Evolutionary conservation across 2,113 vertebrate species (phyloP).

Genomic region (Sinocyclocheilus maitianheensis): DNA sequence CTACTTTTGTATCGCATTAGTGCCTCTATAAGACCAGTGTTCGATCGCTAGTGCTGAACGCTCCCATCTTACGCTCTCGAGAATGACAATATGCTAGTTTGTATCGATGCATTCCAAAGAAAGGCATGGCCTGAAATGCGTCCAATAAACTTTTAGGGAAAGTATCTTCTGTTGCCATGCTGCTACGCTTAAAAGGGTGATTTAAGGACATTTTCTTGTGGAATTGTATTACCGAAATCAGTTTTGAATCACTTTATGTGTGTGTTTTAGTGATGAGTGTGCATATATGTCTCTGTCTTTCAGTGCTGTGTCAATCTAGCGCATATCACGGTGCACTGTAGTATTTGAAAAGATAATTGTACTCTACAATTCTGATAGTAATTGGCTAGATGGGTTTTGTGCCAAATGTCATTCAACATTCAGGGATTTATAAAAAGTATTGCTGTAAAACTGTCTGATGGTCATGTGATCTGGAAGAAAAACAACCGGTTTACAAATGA

Average conservation of each 20-base stretch:
- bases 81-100: not conserved
- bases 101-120: conserved; percentile 23
- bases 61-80: not conserved
- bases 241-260: conserved; percentile 24
- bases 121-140: conserved; percentile 28
- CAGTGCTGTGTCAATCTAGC: conserved; percentile 15
- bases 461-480: not conserved
- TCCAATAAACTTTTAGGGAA: conserved; percentile 11
- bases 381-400: conserved; percentile 59
- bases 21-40: conserved; percentile 45
- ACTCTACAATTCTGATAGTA: conserved; percentile 27
- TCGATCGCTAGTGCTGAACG: conserved; percentile 6
- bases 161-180: conserved; percentile 17
- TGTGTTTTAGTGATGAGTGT: conserved; percentile 37
- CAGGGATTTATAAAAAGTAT: conserved; percentile 58
- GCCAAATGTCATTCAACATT: conserved; percentile 64
- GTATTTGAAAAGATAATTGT: not conserved
- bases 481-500: conserved; percentile 33
- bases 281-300: not conserved
- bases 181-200: conserved; percentile 40
- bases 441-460: conserved; percentile 38
- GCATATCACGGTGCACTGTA: conserved; percentile 13
- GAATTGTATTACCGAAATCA: conserved; percentile 24
- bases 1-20: conserved; percentile 49
- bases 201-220: conserved; percentile 22